Evolutionary conservation across 2,797 vertebrate genomes (phyloP), one percentile per base, ranked within the genome.

Genomic region (Tapirus indicus): DNA sequence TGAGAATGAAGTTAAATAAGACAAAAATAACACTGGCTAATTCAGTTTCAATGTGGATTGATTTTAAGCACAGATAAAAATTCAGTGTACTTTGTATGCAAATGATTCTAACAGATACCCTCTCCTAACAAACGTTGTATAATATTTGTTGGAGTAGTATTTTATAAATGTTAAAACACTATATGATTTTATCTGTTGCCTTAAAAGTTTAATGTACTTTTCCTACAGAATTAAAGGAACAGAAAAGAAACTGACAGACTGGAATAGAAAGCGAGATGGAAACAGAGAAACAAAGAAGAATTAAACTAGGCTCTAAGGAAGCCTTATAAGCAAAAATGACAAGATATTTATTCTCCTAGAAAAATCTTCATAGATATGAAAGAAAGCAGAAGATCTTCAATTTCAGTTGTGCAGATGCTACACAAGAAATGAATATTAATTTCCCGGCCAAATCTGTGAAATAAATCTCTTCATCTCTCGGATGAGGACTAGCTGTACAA

Each of bases 21-120:
- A 94, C 66, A 92, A 89, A 96, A 96, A 69, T 75, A 92, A 54
- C n/a, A 56, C 4, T 86, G 44, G 94, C 4, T 92, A 23, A 87
- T 44, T 96, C 38, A 25, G 60, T 71, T 87, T 69, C 12, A 27
- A 64, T 29, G 92, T 60, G n/a, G 41, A 52, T 52, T 83, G 32
- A 62, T 85, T 66, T 66, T 52, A 92, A 35, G 54, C n/a, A 91
- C 47, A 88, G 23, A 68, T 7, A 83, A 95, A 77, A 97, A 87
- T 56, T 77, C 62, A 38, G 54, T 49, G 35, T 79, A 74, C 25
- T 66, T 41, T 69, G 6, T 54, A 72, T 54, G n/a, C 21, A 90
- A 90, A 80, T 82, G 8, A 92, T 83, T 78, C 83, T 71, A 69
- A 87, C 21, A 44, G 54, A 66, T 64, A 92, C 17, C 16, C 41